A percentile compares a stretch with the other conserved stretches of the same genome.
Evolutionary conservation across 2,797 vertebrate genomes (phyloP).

Genomic region (Crocidura indochinensis): DNA sequence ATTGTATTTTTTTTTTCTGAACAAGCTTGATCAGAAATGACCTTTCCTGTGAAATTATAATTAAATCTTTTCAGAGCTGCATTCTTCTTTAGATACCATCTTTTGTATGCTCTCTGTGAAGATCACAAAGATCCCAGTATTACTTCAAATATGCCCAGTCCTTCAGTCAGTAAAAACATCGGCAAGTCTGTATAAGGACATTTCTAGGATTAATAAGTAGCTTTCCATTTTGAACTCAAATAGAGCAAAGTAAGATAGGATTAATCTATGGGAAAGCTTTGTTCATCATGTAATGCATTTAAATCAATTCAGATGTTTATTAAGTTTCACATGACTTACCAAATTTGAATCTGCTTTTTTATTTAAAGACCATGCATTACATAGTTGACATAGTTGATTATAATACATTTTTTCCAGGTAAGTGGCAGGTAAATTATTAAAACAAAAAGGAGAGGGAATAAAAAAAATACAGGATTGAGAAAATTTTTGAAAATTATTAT

Average conservation of each 20-base stretch:
- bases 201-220: conserved; percentile 18
- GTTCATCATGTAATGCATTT: not conserved
- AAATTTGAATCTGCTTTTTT: not conserved
- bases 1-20: conserved; percentile 18
- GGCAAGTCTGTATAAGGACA: not conserved
- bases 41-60: not conserved
- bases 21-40: not conserved
- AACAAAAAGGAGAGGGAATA: no score
- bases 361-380: no score
- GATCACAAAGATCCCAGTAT: not conserved
- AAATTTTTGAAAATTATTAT: no score
- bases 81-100: not conserved
- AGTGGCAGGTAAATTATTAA: no score
- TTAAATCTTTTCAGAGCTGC: not conserved
- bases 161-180: not conserved
- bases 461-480: no score
- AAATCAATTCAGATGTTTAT: conserved; percentile 60
- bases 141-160: not conserved
- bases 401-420: no score
- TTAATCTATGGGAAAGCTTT: conserved; percentile 26
- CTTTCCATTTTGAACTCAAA: not conserved
- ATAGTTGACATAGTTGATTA: no score
- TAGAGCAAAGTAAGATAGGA: not conserved
- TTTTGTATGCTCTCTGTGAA: not conserved
- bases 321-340: conserved; percentile 39